These are phyloP conservation scores for Podargus strigoides DNA, from an alignment of 2,797 vertebrate genomes.

Conservation along the genomic window DNA sequence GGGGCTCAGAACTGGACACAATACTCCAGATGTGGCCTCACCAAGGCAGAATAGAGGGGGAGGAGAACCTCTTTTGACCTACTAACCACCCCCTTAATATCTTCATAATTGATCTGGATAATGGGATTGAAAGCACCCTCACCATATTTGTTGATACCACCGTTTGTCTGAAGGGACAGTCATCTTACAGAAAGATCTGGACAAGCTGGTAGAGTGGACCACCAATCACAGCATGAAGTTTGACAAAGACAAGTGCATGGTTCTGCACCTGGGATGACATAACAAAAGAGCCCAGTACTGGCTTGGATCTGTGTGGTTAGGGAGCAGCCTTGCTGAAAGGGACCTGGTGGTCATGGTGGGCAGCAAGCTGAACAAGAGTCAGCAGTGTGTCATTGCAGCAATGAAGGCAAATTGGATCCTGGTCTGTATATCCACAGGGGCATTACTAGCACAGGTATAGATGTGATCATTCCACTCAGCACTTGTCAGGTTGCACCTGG, in stretches of 20 bases:
- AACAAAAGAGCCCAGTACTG: not conserved
- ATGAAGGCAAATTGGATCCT: not conserved
- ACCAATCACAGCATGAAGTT: not conserved
- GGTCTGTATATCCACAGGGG: not conserved
- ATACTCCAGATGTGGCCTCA: too few species aligned
- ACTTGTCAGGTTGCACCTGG: not conserved
- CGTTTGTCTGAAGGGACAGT: not conserved
- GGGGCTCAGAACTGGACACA: too few species aligned
- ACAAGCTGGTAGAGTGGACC: not conserved
- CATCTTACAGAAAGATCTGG: not conserved
- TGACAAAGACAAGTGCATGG: not conserved
- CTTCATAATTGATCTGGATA: too few species aligned
- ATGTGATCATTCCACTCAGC: not conserved
- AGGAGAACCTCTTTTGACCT: too few species aligned
- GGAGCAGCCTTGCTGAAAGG: not conserved
- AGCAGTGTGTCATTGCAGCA: too few species aligned
- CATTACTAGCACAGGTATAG: not conserved
- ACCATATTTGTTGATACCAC: not conserved
- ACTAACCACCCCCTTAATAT: too few species aligned
- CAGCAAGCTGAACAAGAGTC: not conserved
- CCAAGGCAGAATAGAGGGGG: too few species aligned
- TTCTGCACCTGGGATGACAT: not conserved
- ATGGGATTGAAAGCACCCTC: too few species aligned
- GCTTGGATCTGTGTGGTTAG: not conserved
- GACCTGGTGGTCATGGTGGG: not conserved